Conservation (phyloP, 2,797 vertebrate genomes). For the Parauchenoglanis punctatus region DNA sequence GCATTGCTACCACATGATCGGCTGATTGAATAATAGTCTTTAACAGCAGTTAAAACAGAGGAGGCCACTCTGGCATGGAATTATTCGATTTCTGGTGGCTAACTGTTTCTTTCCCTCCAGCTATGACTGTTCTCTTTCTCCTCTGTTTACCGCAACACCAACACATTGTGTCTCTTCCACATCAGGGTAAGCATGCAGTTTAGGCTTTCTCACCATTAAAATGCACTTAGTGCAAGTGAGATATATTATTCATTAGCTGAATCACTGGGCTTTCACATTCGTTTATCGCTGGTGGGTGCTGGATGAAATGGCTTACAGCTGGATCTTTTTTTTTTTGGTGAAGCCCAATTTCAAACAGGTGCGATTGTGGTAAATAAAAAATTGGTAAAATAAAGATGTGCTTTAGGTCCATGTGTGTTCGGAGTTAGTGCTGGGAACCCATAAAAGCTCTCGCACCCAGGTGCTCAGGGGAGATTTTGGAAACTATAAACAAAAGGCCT, state of each 20-base stretch:
- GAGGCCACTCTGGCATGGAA: conserved; percentile 50
- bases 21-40: not conserved
- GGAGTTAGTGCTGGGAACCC: conserved; percentile 66
- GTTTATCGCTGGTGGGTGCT: conserved; percentile 69
- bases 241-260: conserved; percentile 63
- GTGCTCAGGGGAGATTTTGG: conserved; percentile 63
- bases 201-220: conserved; percentile 64
- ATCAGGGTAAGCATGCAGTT: conserved; percentile 21
- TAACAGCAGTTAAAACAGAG: conserved; percentile 15
- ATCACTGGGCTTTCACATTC: conserved; percentile 60
- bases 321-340: conserved; percentile 59
- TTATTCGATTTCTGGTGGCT: not conserved
- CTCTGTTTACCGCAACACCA: not conserved
- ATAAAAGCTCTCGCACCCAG: conserved; percentile 58
- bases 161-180: not conserved
- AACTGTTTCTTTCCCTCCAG: conserved; percentile 6
- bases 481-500: conserved; percentile 58
- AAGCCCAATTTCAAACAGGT: conserved; percentile 75
- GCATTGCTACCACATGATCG: not conserved
- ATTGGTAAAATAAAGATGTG: conserved; percentile 38
- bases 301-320: conserved; percentile 73
- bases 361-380: conserved; percentile 65
- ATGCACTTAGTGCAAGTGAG: conserved; percentile 34
- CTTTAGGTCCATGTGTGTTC: conserved; percentile 21
- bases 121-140: not conserved